These are phyloP conservation scores for Podarcis cretensis DNA, from an alignment of 2,113 vertebrate genomes.

Conservation along the genomic window DNA sequence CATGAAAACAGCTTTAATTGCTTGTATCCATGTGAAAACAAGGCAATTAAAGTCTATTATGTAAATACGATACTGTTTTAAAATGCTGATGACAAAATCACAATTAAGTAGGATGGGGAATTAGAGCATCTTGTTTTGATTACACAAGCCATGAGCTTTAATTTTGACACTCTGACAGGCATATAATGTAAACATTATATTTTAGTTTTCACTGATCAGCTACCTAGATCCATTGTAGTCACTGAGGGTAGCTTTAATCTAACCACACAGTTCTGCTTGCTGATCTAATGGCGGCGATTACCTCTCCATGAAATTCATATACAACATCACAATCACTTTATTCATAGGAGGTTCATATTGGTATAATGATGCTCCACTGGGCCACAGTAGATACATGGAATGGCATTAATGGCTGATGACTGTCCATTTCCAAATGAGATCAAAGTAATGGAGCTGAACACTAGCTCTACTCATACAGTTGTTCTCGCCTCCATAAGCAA, in stretches of 20 bases:
- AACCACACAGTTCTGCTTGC: not conserved
- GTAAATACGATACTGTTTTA: conserved; percentile 4
- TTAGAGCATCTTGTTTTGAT: not conserved
- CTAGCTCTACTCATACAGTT: no score
- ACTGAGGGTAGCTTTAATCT: not conserved
- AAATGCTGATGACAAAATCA: conserved; percentile 1
- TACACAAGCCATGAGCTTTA: not conserved
- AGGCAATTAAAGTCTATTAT: conserved; percentile 4
- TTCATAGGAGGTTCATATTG: no score
- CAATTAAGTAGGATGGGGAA: not conserved
- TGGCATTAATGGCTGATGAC: not conserved
- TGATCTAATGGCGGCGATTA: not conserved
- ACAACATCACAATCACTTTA: not conserved
- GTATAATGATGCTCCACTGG: not conserved
- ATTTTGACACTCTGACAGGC: not conserved
- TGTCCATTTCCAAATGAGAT: not conserved
- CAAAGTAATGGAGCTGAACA: not conserved
- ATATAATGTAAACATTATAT: not conserved
- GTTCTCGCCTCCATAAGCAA: no score
- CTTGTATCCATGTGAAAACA: conserved; percentile 1
- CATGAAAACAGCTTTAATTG: not conserved
- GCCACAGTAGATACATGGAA: not conserved
- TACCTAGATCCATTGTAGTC: not conserved
- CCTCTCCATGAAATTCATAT: not conserved
- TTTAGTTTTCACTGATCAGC: not conserved